Conservation (phyloP, 1,140 invertebrate genomes). For the Bursaphelenchus mucronatus region DNA sequence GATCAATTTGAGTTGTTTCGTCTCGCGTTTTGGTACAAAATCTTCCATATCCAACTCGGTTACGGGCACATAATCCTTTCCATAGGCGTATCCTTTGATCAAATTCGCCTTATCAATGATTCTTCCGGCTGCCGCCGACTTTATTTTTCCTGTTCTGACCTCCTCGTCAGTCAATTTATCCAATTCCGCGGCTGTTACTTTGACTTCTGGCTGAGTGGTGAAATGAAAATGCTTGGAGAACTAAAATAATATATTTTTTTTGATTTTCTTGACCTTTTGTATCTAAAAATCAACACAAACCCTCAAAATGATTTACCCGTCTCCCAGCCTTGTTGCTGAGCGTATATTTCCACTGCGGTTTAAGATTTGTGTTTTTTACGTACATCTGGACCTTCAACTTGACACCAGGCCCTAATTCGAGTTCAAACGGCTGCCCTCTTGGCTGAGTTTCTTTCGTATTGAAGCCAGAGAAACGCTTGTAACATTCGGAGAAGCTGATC, state of each 20-base stretch:
- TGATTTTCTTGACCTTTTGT: not conserved
- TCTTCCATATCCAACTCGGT: conserved; percentile 12
- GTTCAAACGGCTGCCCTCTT: conserved; percentile 15
- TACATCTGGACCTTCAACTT: conserved; percentile 16
- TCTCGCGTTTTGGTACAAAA: not conserved
- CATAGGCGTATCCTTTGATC: conserved; percentile 19
- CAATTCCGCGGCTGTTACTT: conserved; percentile 10
- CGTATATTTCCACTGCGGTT: not conserved
- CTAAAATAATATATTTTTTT: conserved; percentile 10
- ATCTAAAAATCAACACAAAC: too few species aligned
- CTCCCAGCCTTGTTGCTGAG: not conserved
- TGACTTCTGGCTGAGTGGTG: not conserved
- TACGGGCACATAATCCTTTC: conserved; percentile 6
- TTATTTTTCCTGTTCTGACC: not conserved
- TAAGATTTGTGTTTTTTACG: conserved; percentile 4
- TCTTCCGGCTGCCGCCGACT: not conserved
- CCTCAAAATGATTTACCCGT: not conserved
- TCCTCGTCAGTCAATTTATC: conserved; percentile 7
- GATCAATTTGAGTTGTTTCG: conserved; percentile 9
- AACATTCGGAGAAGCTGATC: conserved; percentile 9
- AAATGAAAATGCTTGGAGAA: not conserved
- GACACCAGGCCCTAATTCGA: conserved; percentile 8
- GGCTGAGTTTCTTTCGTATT: not conserved
- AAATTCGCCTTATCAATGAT: conserved; percentile 3
- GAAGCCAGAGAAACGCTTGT: conserved; percentile 3